Evolutionary conservation across 1,140 invertebrate genomes (phyloP).

Genomic region (Druon quercuslanigerum): DNA sequence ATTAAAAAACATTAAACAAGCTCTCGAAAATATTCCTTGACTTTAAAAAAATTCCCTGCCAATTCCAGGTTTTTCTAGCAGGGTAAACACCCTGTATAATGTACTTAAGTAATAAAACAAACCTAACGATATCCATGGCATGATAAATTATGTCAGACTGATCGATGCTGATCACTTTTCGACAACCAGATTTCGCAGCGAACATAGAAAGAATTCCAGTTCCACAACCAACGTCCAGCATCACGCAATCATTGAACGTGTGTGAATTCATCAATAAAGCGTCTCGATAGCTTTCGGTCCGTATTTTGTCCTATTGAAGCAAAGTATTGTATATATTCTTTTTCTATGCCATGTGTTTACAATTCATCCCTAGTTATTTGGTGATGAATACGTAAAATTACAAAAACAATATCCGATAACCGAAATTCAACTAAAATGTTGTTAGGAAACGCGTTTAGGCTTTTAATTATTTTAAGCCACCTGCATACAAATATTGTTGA

Average conservation of each 20-base stretch:
- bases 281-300: conserved; percentile 94
- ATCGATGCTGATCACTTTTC: conserved; percentile 94
- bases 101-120: conserved; percentile 63
- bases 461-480: too few relatives aligned
- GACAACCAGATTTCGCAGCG: conserved; percentile 94
- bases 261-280: conserved; percentile 91
- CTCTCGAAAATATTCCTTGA: too few relatives aligned
- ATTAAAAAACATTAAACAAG: too few relatives aligned
- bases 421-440: too few relatives aligned
- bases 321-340: conserved; percentile 24
- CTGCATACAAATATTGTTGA: too few relatives aligned
- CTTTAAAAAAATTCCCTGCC: too few relatives aligned
- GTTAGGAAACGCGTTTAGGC: too few relatives aligned
- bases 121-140: conserved; percentile 90
- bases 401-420: too few relatives aligned
- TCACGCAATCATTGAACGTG: conserved; percentile 84
- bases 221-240: conserved; percentile 98
- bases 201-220: conserved; percentile 98
- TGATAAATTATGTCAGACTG: conserved; percentile 92
- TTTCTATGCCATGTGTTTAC: not conserved
- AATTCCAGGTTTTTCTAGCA: too few relatives aligned
- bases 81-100: too few relatives aligned
- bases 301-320: conserved; percentile 86
- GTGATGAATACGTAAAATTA: too few relatives aligned
- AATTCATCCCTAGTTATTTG: too few relatives aligned